Percentiles rank a stretch among this genome's conserved stretches.
These are phyloP conservation scores for Diuraphis noxia DNA, from an alignment of 1,140 invertebrate genomes.

Conservation along the genomic window DNA sequence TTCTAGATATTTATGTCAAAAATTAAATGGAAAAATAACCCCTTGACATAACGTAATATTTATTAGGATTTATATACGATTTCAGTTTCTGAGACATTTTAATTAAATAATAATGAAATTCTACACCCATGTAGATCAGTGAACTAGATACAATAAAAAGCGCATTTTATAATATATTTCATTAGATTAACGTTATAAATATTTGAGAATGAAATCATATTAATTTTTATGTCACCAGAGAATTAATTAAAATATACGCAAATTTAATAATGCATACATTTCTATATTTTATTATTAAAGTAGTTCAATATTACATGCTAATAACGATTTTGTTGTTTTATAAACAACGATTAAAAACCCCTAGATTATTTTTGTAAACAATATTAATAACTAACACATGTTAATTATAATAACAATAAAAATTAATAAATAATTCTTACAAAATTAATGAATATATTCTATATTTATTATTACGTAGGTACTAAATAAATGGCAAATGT, in stretches of 20 bases:
- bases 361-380: neutral
- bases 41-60: neutral
- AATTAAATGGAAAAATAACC: neutral
- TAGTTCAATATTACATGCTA: neutral
- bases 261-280: neutral
- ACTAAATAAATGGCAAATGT: neutral
- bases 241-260: neutral
- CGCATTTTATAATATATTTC: neutral
- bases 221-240: neutral
- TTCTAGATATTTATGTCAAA: neutral
- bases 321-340: neutral
- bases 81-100: neutral
- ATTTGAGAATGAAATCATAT: neutral
- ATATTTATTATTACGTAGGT: neutral
- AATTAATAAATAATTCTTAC: neutral
- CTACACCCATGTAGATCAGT: neutral
- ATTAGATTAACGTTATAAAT: neutral
- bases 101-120: conserved; percentile 17
- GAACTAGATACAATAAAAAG: neutral
- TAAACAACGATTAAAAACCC: neutral
- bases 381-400: neutral
- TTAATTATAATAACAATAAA: neutral
- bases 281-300: neutral
- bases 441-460: neutral
- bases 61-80: conserved; percentile 9